phyloP scores from a whole-genome alignment of 1,140 invertebrate genomes.

The Prorops nasuta region DNA sequence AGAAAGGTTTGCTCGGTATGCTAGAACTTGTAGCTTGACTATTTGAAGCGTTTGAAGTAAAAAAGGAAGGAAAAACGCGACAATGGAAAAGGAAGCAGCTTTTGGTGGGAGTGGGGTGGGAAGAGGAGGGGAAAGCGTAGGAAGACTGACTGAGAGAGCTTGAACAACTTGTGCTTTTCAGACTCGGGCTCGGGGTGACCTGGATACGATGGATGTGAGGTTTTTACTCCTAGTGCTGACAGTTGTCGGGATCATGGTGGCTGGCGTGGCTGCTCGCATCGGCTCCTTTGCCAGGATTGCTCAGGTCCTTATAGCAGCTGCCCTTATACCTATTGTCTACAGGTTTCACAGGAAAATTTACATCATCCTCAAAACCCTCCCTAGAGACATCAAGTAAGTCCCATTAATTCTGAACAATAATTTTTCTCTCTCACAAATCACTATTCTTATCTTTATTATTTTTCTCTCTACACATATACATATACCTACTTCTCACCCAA shows the following conservation, averaged over 20 bases:
- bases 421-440: background rate
- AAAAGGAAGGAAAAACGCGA: no score
- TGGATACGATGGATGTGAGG: slow-evolving; percentile 44
- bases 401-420: slow-evolving; percentile 2
- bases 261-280: slow-evolving; percentile 58
- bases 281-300: slow-evolving; percentile 59
- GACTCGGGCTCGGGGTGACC: slow-evolving; percentile 22
- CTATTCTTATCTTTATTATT: background rate
- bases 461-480: background rate
- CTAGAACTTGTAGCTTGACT: no score
- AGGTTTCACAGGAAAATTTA: slow-evolving; percentile 60
- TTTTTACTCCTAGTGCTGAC: slow-evolving; percentile 52
- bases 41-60: no score
- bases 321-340: slow-evolving; percentile 56
- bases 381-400: slow-evolving; percentile 62
- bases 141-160: no score
- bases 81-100: no score
- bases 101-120: no score
- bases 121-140: no score
- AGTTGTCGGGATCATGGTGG: slow-evolving; percentile 59
- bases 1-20: no score
- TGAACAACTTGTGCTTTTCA: no score
- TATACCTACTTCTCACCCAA: background rate
- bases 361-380: slow-evolving; percentile 59
- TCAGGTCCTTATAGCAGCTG: slow-evolving; percentile 57